Base-by-base conservation (phyloP, 2,888 invertebrate species). In the Hypolimnas misippus region DNA sequence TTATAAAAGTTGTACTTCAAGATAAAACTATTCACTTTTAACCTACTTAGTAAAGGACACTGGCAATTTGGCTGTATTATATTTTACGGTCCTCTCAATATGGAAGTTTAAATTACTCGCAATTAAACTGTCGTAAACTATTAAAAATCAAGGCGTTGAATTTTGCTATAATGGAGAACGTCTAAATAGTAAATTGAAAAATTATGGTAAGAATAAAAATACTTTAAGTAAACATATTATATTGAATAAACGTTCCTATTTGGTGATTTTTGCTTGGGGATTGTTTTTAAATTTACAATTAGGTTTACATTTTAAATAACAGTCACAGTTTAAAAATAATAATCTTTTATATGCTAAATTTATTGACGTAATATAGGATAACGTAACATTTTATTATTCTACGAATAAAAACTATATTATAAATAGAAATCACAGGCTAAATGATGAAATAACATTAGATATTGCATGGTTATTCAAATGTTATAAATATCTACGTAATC, bases 391-490 rank as follows among this genome's bases (percentile, higher is more conserved):
- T 7, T 46, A 62, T 57, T 53, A 38, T 52, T 21, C 35, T 56
- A 64, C 19, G 4, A 46, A 58, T 60, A 70, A 60, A 70, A 67
- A 63, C 72, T 68, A 57, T 53, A 54, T 49, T 62, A 69, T 70
- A 67, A 68, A 73, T 76, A 73, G 75, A 77, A 86, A 89, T 89
- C 86, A 89, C 88, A 88, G 86, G 76, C 75, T 74, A 75, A 67
- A 76, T 72, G 72, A 74, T 74, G 70, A 74, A 80, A 80, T 76
- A 70, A 73, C 74, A 75, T 72, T 74, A 83, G 77, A 68, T 69
- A 63, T 65, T 69, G 54, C 71, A 70, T 76, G 70, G 64, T 63
- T 68, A 69, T 63, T 42, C 57, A 66, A 62, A 8, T 64, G 46
- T 63, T 67, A 62, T 67, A 71, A 70, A 70, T 65, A 65, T 69